Evolutionary conservation across 2,888 invertebrate species (phyloP).

Genomic region (Habrosyne pyritoides): DNA sequence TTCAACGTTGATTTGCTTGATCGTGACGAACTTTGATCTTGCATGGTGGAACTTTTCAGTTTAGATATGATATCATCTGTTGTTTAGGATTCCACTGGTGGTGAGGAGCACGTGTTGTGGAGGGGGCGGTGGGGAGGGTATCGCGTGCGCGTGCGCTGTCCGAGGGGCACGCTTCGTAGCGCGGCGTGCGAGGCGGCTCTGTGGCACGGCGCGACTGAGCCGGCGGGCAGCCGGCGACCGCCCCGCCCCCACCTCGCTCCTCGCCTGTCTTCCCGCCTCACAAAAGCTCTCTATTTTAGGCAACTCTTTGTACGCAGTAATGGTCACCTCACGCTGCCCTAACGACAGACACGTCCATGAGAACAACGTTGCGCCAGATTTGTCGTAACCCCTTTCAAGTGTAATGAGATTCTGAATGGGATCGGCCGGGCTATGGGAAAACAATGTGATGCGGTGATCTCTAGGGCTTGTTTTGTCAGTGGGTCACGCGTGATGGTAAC

Average conservation of each 20-base stretch:
- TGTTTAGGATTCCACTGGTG: conserved; percentile 36
- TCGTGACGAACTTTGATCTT: conserved; percentile 79
- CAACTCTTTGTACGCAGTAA: conserved; percentile 82
- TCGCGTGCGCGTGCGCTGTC: conserved; percentile 73
- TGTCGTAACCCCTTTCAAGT: conserved; percentile 77
- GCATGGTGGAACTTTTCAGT: conserved; percentile 60
- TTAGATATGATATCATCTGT: conserved; percentile 27
- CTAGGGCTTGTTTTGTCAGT: conserved; percentile 69
- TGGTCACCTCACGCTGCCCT: conserved; percentile 83
- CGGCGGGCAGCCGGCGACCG: conserved; percentile 74
- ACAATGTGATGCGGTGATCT: conserved; percentile 63
- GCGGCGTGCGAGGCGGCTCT: conserved; percentile 77
- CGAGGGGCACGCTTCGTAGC: conserved; percentile 51
- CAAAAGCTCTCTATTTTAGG: conserved; percentile 84
- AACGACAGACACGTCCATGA: conserved; percentile 83
- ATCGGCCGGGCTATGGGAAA: conserved; percentile 75
- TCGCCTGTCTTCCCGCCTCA: conserved; percentile 74
- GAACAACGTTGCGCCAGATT: conserved; percentile 79
- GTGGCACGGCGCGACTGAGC: conserved; percentile 80
- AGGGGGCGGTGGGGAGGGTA: conserved; percentile 61
- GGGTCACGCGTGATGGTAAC: conserved; percentile 62
- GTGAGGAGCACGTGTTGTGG: conserved; percentile 61
- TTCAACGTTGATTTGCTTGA: conserved; percentile 75
- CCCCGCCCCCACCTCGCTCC: conserved; percentile 74
- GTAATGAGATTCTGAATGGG: conserved; percentile 83